phyloP scores from a whole-genome alignment of 1,140 invertebrate species.

The Aricia agestis region DNA sequence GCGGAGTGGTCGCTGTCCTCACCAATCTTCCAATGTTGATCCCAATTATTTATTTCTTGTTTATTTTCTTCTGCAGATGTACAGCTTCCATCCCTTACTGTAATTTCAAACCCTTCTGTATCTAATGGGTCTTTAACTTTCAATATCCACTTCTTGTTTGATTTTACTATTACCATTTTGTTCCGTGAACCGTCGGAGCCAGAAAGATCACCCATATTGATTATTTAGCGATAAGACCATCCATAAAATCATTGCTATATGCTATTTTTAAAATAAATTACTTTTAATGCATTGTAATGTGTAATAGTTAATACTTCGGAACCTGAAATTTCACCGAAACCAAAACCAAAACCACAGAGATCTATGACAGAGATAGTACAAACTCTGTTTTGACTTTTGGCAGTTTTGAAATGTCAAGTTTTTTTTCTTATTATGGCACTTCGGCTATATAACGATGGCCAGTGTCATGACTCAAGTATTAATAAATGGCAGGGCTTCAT shows the following conservation, averaged over 20 bases:
- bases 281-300: not conserved
- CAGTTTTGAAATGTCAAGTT: too few species aligned
- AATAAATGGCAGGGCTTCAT: too few species aligned
- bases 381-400: too few species aligned
- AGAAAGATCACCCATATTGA: conserved; percentile 67
- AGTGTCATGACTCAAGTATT: too few species aligned
- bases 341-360: too few species aligned
- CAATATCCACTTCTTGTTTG: conserved; percentile 62
- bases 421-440: too few species aligned
- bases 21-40: not conserved
- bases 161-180: conserved; percentile 65
- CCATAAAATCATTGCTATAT: conserved; percentile 61
- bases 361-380: too few species aligned
- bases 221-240: conserved; percentile 63
- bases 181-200: conserved; percentile 62
- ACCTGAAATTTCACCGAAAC: too few species aligned
- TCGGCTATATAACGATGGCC: too few species aligned
- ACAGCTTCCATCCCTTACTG: not conserved
- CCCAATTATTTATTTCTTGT: not conserved
- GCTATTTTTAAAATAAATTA: not conserved
- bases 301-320: too few species aligned
- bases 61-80: not conserved
- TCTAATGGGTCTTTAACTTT: conserved; percentile 38
- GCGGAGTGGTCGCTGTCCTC: not conserved
- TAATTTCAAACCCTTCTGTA: not conserved